These are phyloP conservation scores for Siphlonurus alternatus DNA, from an alignment of 2,888 invertebrate species.

Conservation along the genomic window DNA sequence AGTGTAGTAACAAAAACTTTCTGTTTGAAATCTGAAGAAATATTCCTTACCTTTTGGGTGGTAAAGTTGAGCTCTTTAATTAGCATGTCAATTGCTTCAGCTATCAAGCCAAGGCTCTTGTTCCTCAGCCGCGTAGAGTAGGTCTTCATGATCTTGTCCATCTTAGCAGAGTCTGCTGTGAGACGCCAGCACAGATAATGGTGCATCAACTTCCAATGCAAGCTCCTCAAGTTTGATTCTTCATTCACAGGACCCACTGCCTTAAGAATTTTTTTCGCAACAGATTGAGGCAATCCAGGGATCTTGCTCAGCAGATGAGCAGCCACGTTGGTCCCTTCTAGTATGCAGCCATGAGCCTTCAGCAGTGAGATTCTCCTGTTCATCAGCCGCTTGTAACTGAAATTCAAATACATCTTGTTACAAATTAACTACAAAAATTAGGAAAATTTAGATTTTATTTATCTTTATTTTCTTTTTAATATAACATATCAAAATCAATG, in stretches of 20 bases:
- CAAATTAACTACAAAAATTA: no score
- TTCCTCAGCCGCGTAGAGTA: neutral
- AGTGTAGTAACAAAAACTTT: no score
- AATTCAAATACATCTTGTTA: no score
- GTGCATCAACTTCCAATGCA: neutral
- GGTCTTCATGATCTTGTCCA: neutral
- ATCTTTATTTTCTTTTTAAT: neutral
- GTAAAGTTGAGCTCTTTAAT: neutral
- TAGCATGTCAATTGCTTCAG: neutral
- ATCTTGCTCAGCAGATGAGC: neutral
- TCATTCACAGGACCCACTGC: neutral
- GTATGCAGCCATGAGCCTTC: neutral
- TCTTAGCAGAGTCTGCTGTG: neutral
- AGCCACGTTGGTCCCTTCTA: neutral
- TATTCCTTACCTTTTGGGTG: neutral
- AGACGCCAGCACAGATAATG: neutral
- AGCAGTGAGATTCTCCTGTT: neutral
- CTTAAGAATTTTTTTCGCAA: neutral
- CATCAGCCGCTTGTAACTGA: neutral
- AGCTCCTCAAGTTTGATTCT: neutral
- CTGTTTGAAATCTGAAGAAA: no score
- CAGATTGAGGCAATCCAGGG: neutral
- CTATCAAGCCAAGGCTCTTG: neutral
- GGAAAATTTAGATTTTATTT: neutral
- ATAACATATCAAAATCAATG: neutral